Conservation (phyloP, 2,888 invertebrate species). For the Sarcophaga rosellei region DNA sequence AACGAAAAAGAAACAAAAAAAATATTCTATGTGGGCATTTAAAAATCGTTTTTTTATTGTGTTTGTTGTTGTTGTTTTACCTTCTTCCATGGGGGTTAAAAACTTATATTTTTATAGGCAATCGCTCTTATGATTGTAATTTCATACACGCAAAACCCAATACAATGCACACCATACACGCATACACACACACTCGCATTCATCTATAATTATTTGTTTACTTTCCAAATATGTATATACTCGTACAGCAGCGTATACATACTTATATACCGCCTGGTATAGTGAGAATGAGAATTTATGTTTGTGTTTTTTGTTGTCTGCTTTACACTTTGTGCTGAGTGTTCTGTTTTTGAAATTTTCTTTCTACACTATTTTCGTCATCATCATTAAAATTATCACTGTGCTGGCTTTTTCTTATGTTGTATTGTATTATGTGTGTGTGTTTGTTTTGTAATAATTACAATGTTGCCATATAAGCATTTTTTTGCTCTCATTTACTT, state of each 20-base stretch:
- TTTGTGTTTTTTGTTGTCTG: conserved; percentile 17
- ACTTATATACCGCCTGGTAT: too few relatives aligned
- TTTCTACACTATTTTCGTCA: conserved; percentile 51
- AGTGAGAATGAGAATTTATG: neutral
- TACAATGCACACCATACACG: neutral
- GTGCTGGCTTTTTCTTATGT: conserved; percentile 1
- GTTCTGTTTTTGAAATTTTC: conserved; percentile 31
- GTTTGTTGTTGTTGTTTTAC: neutral
- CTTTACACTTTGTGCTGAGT: conserved; percentile 33
- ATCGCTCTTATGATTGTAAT: neutral
- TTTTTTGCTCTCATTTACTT: too few relatives aligned
- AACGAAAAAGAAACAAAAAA: neutral
- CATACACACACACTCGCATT: neutral
- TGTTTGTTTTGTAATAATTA: neutral
- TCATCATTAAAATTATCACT: conserved; percentile 26
- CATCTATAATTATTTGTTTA: neutral
- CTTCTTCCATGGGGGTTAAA: neutral
- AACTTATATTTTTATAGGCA: neutral
- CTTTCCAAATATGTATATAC: conserved; percentile 11
- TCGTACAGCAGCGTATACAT: too few relatives aligned
- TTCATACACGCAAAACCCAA: neutral
- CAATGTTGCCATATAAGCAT: too few relatives aligned
- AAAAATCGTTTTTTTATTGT: neutral
- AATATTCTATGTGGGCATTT: neutral
- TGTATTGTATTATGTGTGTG: neutral